These are phyloP conservation scores for Belonocnema kinseyi DNA, from an alignment of 1,140 invertebrate genomes.

Conservation along the genomic window DNA sequence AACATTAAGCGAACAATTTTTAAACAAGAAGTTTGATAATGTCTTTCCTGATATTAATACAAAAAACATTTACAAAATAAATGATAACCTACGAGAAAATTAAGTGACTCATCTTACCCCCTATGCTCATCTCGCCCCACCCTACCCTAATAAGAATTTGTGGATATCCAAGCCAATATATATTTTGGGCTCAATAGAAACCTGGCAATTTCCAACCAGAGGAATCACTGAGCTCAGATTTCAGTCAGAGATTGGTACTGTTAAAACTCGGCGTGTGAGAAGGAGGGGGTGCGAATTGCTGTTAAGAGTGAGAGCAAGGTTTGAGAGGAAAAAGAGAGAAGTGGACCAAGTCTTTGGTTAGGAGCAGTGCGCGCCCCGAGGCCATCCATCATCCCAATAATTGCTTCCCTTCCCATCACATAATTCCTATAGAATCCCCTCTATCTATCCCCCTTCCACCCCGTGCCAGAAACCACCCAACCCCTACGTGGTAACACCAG, in stretches of 20 bases:
- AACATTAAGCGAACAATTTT: too few species aligned
- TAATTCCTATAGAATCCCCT: constrained; percentile 70
- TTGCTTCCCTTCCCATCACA: constrained; percentile 74
- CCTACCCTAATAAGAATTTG: too few species aligned
- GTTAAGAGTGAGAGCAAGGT: constrained; percentile 36
- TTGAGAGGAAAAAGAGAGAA: constrained; percentile 48
- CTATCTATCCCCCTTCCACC: constrained; percentile 38
- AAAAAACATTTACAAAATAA: too few species aligned
- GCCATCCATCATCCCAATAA: constrained; percentile 75
- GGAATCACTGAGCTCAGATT: not conserved
- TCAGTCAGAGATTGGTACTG: constrained; percentile 13
- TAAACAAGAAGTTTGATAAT: too few species aligned
- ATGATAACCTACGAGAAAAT: too few species aligned
- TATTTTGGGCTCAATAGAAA: too few species aligned
- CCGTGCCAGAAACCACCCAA: constrained; percentile 50
- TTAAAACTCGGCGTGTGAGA: not conserved
- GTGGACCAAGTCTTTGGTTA: constrained; percentile 66
- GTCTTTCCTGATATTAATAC: too few species aligned
- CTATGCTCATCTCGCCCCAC: too few species aligned
- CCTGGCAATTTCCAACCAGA: too few species aligned
- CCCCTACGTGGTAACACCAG: constrained; percentile 45
- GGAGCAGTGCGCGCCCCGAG: constrained; percentile 67
- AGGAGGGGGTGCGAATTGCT: constrained; percentile 30
- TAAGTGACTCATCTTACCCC: too few species aligned
- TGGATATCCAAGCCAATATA: too few species aligned